Conservation (phyloP, 2,113 vertebrate species). For the Rhadina sibilatrix region DNA sequence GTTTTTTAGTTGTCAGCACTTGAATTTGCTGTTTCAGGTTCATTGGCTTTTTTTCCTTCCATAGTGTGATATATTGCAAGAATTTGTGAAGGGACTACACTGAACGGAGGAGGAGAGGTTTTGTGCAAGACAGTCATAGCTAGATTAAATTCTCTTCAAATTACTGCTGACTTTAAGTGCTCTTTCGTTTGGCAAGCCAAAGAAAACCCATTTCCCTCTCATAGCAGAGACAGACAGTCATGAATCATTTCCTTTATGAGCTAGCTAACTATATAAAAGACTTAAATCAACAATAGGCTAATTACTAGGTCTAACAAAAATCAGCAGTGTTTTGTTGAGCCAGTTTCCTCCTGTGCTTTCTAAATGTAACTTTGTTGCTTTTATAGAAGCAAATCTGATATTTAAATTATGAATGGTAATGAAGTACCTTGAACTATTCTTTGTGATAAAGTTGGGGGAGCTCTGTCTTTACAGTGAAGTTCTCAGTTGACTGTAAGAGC, state of each 20-base stretch:
- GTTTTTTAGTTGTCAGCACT: neutral
- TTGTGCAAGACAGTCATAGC: neutral
- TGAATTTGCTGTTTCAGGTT: neutral
- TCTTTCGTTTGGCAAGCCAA: neutral
- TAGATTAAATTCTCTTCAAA: conserved; percentile 22
- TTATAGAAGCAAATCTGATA: neutral
- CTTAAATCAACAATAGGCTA: neutral
- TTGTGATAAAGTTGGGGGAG: neutral
- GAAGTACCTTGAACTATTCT: neutral
- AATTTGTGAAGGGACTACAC: neutral
- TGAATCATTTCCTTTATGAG: conserved; percentile 46
- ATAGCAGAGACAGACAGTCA: neutral
- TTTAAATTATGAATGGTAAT: neutral
- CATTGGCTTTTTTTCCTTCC: neutral
- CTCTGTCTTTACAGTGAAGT: neutral
- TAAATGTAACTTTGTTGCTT: neutral
- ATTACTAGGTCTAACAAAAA: neutral
- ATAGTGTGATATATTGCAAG: neutral
- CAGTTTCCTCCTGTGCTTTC: neutral
- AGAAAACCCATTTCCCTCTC: conserved; percentile 28
- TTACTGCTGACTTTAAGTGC: conserved; percentile 15
- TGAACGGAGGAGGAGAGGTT: neutral
- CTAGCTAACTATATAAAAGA: neutral
- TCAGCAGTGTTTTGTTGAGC: neutral
- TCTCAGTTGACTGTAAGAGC: neutral